A percentile compares a stretch with the other conserved stretches of the same genome.
These are phyloP conservation scores for Cylas formicarius DNA, from an alignment of 1,140 invertebrate species.

Conservation along the genomic window DNA sequence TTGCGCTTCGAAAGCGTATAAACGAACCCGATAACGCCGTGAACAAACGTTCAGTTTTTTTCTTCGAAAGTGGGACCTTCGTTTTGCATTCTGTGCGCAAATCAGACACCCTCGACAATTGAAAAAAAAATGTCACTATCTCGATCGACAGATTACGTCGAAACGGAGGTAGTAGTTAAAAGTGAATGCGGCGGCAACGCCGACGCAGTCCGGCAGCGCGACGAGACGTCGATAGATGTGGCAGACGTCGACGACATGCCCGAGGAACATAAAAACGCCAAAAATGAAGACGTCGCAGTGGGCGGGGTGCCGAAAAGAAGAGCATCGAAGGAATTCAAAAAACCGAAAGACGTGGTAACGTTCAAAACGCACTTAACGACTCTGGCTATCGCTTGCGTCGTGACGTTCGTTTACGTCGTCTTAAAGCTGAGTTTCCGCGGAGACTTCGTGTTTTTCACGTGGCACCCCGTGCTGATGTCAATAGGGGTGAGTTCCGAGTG, in stretches of 20 bases:
- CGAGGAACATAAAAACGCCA: not conserved
- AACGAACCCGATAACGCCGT: no score
- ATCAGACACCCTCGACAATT: no score
- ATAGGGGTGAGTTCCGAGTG: constrained; percentile 32
- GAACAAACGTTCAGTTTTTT: no score
- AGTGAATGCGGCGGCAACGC: no score
- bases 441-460: constrained; percentile 32
- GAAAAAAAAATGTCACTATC: no score
- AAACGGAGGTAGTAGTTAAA: no score
- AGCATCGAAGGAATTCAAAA: constrained; percentile 9
- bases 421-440: constrained; percentile 23
- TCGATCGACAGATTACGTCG: no score
- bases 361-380: constrained; percentile 25
- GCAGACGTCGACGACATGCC: constrained; percentile 1
- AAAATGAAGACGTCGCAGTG: not conserved
- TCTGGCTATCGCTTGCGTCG: constrained; percentile 22
- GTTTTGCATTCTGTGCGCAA: no score
- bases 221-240: no score
- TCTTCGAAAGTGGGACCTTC: no score
- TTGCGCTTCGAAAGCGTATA: no score
- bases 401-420: constrained; percentile 26
- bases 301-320: constrained; percentile 8
- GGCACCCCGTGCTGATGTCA: constrained; percentile 32
- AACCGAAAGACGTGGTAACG: constrained; percentile 15
- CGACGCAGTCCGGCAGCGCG: no score